phyloP scores from a whole-genome alignment of 2,888 invertebrate species.

The Cosmia pyralina region DNA sequence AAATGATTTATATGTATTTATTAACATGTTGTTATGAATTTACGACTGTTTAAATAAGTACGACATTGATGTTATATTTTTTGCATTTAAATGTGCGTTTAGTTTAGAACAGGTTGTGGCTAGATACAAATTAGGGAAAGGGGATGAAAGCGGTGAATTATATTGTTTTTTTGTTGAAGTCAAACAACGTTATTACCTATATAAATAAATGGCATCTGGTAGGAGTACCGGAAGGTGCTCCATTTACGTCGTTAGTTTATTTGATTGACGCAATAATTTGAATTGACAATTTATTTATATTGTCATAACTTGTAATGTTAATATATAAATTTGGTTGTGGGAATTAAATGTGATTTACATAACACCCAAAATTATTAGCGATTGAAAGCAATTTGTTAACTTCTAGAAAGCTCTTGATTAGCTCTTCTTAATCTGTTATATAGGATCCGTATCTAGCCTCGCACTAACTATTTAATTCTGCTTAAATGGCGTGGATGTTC shows the following conservation, averaged over 20 bases:
- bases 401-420: background rate
- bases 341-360: background rate
- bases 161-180: background rate
- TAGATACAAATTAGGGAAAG: background rate
- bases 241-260: background rate
- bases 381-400: background rate
- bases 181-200: background rate
- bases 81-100: background rate
- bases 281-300: background rate
- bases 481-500: constrained; percentile 9
- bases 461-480: background rate
- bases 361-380: background rate
- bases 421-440: background rate
- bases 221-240: background rate
- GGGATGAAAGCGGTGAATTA: background rate
- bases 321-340: background rate
- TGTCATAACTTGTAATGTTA: background rate
- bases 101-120: background rate
- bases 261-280: background rate
- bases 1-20: constrained; percentile 8
- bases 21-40: constrained; percentile 15
- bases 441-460: background rate
- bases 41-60: background rate
- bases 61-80: background rate
- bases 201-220: background rate